A percentile compares a stretch with the other conserved stretches of the same genome.
These are phyloP conservation scores for Dascyllus trimaculatus DNA, from an alignment of 2,113 vertebrate genomes.

Conservation along the genomic window DNA sequence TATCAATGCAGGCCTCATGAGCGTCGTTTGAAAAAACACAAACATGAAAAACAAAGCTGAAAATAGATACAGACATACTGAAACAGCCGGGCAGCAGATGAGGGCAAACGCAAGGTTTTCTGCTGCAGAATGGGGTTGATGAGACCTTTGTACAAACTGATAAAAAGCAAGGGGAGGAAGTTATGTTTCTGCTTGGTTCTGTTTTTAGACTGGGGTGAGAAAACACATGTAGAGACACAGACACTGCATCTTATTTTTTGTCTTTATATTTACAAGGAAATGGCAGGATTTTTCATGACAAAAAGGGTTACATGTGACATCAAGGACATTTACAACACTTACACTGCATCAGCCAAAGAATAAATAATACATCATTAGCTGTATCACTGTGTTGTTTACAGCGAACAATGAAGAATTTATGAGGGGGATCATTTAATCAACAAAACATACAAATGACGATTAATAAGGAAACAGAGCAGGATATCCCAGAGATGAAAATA, in stretches of 20 bases:
- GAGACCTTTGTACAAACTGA: neutral
- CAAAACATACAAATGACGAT: slow-evolving; percentile 51
- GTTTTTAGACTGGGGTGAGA: neutral
- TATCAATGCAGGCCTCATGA: neutral
- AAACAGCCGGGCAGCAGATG: neutral
- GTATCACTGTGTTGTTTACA: slow-evolving; percentile 45
- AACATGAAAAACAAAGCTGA: slow-evolving; percentile 3
- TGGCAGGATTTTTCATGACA: neutral
- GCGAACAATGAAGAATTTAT: slow-evolving; percentile 28
- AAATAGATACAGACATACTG: slow-evolving; percentile 1
- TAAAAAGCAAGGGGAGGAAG: slow-evolving; percentile 30
- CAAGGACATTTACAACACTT: slow-evolving; percentile 29
- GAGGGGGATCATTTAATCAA: slow-evolving; percentile 44
- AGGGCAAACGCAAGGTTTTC: slow-evolving; percentile 23
- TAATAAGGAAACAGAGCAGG: slow-evolving; percentile 26
- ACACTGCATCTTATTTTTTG: neutral
- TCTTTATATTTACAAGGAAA: neutral
- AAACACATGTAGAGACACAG: slow-evolving; percentile 4
- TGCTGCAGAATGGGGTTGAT: slow-evolving; percentile 1
- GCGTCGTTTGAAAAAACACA: neutral
- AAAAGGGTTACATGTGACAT: slow-evolving; percentile 3
- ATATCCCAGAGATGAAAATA: slow-evolving; percentile 41
- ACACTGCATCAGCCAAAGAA: slow-evolving; percentile 15
- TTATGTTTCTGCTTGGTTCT: slow-evolving; percentile 7
- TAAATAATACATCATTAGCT: slow-evolving; percentile 29